Evolutionary conservation across 2,113 vertebrate genomes (phyloP).

Genomic region (Podiceps cristatus): DNA sequence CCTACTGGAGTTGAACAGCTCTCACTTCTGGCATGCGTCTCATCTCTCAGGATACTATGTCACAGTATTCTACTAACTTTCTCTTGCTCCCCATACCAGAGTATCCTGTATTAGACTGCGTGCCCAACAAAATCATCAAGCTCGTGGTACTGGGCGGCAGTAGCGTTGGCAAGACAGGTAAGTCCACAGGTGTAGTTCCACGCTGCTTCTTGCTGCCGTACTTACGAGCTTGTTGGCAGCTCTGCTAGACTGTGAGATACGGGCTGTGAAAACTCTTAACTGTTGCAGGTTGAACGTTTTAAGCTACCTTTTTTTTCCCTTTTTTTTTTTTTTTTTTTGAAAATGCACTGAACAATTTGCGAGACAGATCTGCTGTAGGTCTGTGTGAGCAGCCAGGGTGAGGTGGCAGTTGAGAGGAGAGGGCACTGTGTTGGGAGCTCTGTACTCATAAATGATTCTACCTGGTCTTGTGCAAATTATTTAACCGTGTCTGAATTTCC

Average conservation of each 20-base stretch:
- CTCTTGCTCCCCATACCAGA: constrained; percentile 92
- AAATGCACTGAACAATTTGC: background rate
- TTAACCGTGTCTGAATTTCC: background rate
- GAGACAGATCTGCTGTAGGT: background rate
- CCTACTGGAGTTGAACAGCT: background rate
- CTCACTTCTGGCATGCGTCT: constrained; percentile 75
- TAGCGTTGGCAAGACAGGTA: constrained; percentile 92
- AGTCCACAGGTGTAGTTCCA: background rate
- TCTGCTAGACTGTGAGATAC: background rate
- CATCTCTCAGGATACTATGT: constrained; percentile 81
- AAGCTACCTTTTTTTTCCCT: too few relatives aligned
- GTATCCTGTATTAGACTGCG: constrained; percentile 84
- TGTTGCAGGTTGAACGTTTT: background rate
- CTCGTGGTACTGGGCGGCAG: constrained; percentile 90
- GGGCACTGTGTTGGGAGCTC: background rate
- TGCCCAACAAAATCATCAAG: constrained; percentile 89
- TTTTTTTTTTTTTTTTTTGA: background rate
- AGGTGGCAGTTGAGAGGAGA: background rate
- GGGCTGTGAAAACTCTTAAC: background rate
- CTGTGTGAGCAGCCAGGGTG: background rate
- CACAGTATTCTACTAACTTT: constrained; percentile 86
- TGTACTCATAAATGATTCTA: background rate
- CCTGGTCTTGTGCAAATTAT: background rate
- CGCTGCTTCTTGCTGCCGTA: background rate
- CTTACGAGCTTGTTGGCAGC: background rate